Conservation (phyloP, 1,140 invertebrate species). For the Trissolcus basalis region DNA sequence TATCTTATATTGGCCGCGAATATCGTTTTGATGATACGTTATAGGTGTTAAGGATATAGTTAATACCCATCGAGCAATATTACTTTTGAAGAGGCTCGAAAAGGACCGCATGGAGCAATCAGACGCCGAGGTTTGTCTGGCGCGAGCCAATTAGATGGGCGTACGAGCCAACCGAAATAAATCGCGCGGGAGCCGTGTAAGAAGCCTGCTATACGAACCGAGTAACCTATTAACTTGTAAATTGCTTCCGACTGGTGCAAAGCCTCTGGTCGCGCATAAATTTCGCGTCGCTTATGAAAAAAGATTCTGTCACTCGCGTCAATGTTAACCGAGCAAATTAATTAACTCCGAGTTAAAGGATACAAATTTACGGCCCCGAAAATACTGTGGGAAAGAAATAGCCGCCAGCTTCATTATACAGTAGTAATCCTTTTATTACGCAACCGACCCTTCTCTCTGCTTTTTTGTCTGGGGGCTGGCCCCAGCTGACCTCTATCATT, state of each 20-base stretch:
- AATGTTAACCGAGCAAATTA: constrained; percentile 24
- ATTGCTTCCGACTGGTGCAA: constrained; percentile 71
- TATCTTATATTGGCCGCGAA: constrained; percentile 10
- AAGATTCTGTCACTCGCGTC: constrained; percentile 28
- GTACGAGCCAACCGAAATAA: constrained; percentile 65
- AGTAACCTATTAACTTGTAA: constrained; percentile 75
- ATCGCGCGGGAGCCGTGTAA: constrained; percentile 58
- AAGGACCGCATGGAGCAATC: constrained; percentile 26
- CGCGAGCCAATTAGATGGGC: constrained; percentile 71
- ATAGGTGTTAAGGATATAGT: constrained; percentile 25
- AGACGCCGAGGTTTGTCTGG: constrained; percentile 18
- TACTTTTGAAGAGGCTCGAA: too few species aligned
- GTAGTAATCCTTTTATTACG: constrained; percentile 55
- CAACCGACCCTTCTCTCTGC: constrained; percentile 25
- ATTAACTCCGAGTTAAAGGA: constrained; percentile 9
- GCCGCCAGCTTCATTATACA: constrained; percentile 9
- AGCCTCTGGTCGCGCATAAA: constrained; percentile 60
- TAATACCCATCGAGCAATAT: constrained; percentile 28
- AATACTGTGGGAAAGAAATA: constrained; percentile 18
- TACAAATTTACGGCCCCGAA: constrained; percentile 15
- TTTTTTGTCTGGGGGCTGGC: constrained; percentile 13
- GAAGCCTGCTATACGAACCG: constrained; percentile 66
- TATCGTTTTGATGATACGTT: constrained; percentile 11
- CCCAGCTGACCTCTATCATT: constrained; percentile 74
- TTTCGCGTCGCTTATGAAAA: constrained; percentile 31